Evolutionary conservation across 2,113 vertebrate genomes (phyloP), one percentile per base, ranked within the genome.

Genomic region (Centrocercus urophasianus): DNA sequence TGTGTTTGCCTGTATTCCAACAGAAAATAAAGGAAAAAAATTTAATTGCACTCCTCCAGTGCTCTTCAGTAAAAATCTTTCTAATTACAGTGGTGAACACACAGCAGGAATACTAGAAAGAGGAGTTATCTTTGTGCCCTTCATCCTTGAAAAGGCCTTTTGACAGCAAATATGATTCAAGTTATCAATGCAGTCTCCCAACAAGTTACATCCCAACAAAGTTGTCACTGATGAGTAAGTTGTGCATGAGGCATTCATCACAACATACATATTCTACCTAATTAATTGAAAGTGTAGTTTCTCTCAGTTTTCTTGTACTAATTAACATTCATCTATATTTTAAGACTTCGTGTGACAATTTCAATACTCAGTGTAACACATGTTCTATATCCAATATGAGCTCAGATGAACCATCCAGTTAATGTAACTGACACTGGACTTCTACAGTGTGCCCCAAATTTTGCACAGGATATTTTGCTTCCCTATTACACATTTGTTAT

Each of bases 1-100:
- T 97, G 81, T 92, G 82, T 94, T 86, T 87, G 82, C 85, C 96
- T 69, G 89, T 90, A 93, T 93, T 92, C 93, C 96, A 95, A 76
- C 5, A n/a, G 57, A 90, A 94, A 93, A 94, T 90, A 72, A 94
- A 95, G 63, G 73, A 88, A 73, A 93, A 89, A 91, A 88, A 92
- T 65, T 83, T 95, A 96, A 96, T 89, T 96, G 94, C 90, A 71
- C 25, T 95, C 59, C 86, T 78, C 95, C 28, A 88, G 48, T 91
- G 11, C 63, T 57, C 95, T 83, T 92, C 32, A 54, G 85, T 88
- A 81, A 95, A 96, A 95, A 70, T 87, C 54, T 47, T 11, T 80
- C 89, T 97, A 95, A 97, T 96, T 96, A 94, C 38, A 60, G 61
- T 61, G 56, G 45, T 54, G 50, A 80, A 79, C 47, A 78, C 77